Percentiles rank a stretch among this genome's conserved stretches.
phyloP scores from a whole-genome alignment of 2,113 vertebrate genomes.

The Damaliscus lunatus region DNA sequence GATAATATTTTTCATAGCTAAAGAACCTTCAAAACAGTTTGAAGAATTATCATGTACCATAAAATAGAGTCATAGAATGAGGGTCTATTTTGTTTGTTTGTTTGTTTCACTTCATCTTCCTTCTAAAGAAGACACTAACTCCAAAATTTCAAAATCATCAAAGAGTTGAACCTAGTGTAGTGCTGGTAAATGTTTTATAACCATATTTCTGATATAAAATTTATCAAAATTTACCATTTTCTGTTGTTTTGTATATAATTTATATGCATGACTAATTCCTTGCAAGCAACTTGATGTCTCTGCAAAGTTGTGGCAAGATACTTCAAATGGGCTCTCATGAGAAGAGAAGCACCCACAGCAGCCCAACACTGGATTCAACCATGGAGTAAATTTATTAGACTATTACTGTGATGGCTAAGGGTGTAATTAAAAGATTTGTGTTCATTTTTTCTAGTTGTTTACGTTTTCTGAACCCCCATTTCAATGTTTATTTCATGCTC shows the following conservation, averaged over 20 bases:
- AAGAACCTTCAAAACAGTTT: neutral
- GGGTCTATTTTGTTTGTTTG: neutral
- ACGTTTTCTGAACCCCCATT: neutral
- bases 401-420: neutral
- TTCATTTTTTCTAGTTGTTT: neutral
- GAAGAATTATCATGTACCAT: neutral
- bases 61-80: neutral
- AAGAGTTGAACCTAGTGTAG: neutral
- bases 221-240: neutral
- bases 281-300: neutral
- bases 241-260: neutral
- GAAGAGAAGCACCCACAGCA: neutral
- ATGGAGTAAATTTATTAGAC: neutral
- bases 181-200: neutral
- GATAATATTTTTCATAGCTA: neutral
- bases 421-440: neutral
- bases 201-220: neutral
- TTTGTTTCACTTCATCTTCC: neutral
- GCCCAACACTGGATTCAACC: neutral
- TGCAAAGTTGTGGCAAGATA: neutral
- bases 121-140: neutral
- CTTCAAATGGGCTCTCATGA: neutral
- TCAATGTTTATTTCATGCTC: neutral
- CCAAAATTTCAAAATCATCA: neutral
- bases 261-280: neutral